Conservation (phyloP, 2,888 invertebrate genomes). For the Thalpophila matura region DNA sequence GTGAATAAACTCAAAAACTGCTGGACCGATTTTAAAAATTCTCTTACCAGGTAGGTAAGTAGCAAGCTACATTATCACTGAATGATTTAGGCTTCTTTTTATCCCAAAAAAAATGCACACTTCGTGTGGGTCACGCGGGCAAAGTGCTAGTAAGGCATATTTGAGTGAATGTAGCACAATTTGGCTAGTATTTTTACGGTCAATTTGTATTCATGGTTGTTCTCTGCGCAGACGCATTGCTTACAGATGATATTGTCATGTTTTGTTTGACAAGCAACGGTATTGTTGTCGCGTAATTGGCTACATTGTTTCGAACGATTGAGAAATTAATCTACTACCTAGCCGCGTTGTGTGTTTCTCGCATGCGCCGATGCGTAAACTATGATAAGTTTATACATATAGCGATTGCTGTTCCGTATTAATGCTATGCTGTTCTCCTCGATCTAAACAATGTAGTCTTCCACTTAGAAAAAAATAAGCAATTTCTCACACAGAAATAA, state of each 20-base stretch:
- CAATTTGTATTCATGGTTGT: slow-evolving; percentile 42
- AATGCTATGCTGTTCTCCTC: background rate
- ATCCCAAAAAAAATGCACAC: no score
- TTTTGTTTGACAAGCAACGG: slow-evolving; percentile 49
- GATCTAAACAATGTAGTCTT: background rate
- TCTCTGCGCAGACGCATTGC: slow-evolving; percentile 42
- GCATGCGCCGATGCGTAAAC: slow-evolving; percentile 37
- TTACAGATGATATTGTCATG: slow-evolving; percentile 49
- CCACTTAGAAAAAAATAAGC: background rate
- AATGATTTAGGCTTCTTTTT: no score
- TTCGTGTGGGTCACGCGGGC: no score
- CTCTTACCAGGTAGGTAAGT: no score
- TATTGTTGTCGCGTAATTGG: slow-evolving; percentile 66
- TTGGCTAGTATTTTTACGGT: slow-evolving; percentile 2
- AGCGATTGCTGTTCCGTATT: slow-evolving; percentile 12
- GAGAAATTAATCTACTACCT: slow-evolving; percentile 62
- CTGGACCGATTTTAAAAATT: no score
- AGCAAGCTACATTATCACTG: no score
- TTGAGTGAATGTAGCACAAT: slow-evolving; percentile 11
- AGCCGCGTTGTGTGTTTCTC: slow-evolving; percentile 28
- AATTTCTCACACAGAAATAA: slow-evolving; percentile 14
- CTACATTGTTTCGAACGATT: slow-evolving; percentile 63
- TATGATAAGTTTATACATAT: slow-evolving; percentile 22
- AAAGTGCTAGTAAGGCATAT: no score
- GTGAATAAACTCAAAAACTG: no score